Evolutionary conservation across 2,888 invertebrate species (phyloP).

Genomic region (Idaea biselata): DNA sequence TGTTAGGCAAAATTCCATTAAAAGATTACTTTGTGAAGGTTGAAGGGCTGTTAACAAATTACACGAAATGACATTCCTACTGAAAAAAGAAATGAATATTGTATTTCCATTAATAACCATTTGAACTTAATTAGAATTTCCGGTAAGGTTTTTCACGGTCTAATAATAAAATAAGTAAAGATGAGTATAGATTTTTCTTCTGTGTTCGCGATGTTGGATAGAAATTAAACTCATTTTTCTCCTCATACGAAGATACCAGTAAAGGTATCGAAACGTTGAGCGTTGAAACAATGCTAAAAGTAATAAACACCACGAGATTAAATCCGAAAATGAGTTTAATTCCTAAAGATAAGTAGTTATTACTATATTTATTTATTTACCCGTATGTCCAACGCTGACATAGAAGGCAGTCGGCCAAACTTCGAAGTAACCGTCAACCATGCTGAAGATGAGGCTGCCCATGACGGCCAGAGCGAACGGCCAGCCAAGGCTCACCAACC

Average conservation of each 20-base stretch:
- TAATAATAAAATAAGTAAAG: too few species aligned
- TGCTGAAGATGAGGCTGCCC: constrained; percentile 84
- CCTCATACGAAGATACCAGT: too few species aligned
- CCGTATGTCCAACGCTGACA: constrained; percentile 86
- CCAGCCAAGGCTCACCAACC: constrained; percentile 82
- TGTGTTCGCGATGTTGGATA: too few species aligned
- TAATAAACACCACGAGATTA: too few species aligned
- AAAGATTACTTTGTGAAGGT: constrained; percentile 2
- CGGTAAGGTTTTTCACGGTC: too few species aligned
- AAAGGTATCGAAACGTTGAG: too few species aligned
- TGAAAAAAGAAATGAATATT: not conserved
- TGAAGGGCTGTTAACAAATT: not conserved
- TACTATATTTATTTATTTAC: constrained; percentile 39
- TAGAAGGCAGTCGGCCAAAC: constrained; percentile 86
- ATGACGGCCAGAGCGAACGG: constrained; percentile 80
- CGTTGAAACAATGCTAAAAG: too few species aligned
- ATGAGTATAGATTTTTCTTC: too few species aligned
- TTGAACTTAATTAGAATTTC: not conserved
- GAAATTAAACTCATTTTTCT: too few species aligned
- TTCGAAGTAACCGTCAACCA: constrained; percentile 83
- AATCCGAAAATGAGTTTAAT: too few species aligned
- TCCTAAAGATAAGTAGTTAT: too few species aligned
- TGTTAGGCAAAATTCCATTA: not conserved
- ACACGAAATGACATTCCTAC: not conserved
- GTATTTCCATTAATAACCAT: not conserved